Conservation (phyloP, 2,113 vertebrate genomes). For the zebrafish (Danio rerio) region GRCz12tu NC_133177.1:21678001-21678500, state of each 20-base stretch:
- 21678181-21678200: conserved; percentile 86
- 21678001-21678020: background rate
- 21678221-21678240: conserved; percentile 73
- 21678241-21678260: background rate
- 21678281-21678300: too few species aligned
- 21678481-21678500: background rate
- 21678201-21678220: conserved; percentile 90
- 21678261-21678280: background rate
- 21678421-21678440: conserved; percentile 71
- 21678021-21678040: background rate
- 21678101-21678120: background rate
- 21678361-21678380: conserved; percentile 70
- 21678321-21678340: conserved; percentile 65
- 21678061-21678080: background rate
- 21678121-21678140: conserved; percentile 25
- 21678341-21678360: conserved; percentile 94
- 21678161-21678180: conserved; percentile 89
- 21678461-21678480: conserved; percentile 57
- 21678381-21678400: conserved; percentile 77
- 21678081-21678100: too few species aligned
- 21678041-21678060: background rate
- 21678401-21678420: conserved; percentile 85
- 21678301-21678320: too few species aligned
- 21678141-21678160: conserved; percentile 91
- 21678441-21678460: conserved; percentile 78